phyloP scores from a whole-genome alignment of 2,113 vertebrate genomes.

The Sakesphorus luctuosus region DNA sequence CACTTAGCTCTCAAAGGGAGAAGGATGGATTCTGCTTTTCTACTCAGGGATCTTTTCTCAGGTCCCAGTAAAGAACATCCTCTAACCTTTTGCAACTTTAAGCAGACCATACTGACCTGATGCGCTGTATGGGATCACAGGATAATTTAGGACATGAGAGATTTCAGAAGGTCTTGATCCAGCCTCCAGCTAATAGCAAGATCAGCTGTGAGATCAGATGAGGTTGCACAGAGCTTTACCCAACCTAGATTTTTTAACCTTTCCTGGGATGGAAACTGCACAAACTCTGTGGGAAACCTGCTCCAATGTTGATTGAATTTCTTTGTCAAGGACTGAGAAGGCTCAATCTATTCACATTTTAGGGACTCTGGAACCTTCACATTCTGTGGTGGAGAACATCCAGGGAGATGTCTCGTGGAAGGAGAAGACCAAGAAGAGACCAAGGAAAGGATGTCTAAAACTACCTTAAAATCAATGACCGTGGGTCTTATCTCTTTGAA shows the following conservation, averaged over 20 bases:
- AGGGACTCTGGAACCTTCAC: not conserved
- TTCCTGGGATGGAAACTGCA: not conserved
- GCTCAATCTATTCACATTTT: not conserved
- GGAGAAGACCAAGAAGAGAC: not conserved
- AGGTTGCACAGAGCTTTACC: not conserved
- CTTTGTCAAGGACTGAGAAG: not conserved
- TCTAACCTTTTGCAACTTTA: not conserved
- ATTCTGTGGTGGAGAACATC: not conserved
- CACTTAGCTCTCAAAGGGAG: not conserved
- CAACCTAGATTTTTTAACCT: not conserved
- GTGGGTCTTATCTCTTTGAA: not conserved
- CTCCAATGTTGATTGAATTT: not conserved
- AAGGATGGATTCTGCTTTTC: not conserved
- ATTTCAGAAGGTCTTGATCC: rapidly evolving
- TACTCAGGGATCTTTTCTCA: not conserved
- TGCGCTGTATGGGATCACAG: not conserved
- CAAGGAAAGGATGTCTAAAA: not conserved
- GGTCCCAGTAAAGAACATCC: not conserved
- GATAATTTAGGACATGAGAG: not conserved
- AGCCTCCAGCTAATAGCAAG: not conserved
- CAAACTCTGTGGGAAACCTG: not conserved
- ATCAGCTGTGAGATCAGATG: not conserved
- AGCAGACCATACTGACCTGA: not conserved
- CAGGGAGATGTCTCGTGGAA: not conserved
- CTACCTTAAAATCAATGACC: not conserved